Percentiles rank a stretch among this genome's conserved stretches.
Conservation (phyloP, 2,113 vertebrate genomes). For the Peucedramus taeniatus region DNA sequence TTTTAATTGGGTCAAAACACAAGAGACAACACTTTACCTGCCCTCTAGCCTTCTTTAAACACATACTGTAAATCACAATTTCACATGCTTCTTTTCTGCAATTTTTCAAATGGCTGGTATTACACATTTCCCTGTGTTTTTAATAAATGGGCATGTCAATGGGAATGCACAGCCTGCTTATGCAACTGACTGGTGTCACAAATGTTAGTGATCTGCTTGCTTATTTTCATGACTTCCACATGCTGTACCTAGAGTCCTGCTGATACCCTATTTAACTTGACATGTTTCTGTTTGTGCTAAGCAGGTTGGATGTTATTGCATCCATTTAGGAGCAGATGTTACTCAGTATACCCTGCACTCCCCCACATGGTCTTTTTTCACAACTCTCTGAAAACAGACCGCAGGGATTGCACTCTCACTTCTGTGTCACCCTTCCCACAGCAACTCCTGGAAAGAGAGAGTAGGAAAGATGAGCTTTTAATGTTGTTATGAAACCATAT, state of each 20-base stretch:
- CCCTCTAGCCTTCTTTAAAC: background rate
- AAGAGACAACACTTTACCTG: background rate
- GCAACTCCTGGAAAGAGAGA: slow-evolving; percentile 24
- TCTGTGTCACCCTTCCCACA: background rate
- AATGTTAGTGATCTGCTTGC: background rate
- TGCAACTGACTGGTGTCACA: background rate
- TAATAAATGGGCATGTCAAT: background rate
- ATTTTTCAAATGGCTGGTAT: background rate
- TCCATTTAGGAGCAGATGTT: slow-evolving; percentile 48
- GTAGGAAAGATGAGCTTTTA: slow-evolving; percentile 40
- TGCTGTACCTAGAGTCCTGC: background rate
- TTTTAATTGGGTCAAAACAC: background rate
- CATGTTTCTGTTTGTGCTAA: background rate
- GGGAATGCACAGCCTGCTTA: background rate
- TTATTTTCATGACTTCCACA: background rate
- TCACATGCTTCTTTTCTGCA: background rate
- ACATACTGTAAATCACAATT: background rate
- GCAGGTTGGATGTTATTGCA: background rate
- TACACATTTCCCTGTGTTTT: background rate
- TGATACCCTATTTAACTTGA: slow-evolving; percentile 16
- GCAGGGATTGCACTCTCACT: background rate
- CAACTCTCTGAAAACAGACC: background rate
- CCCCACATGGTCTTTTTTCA: background rate
- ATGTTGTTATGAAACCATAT: slow-evolving; percentile 6
- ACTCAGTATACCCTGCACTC: background rate